Conservation (phyloP, 2,888 invertebrate species). For the Dinocampus coccinellae region DNA sequence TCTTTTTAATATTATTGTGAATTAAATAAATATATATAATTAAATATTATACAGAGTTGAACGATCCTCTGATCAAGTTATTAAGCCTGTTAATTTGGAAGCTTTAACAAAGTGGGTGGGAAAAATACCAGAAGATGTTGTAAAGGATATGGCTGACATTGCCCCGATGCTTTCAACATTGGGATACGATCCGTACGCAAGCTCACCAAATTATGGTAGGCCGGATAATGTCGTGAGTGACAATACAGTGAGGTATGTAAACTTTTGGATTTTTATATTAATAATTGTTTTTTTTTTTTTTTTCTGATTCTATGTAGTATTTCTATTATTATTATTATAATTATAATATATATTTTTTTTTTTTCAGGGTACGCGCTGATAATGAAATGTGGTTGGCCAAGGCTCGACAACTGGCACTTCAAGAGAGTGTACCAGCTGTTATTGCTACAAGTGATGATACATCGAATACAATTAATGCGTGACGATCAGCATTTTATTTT, state of each 20-base stretch:
- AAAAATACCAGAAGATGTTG: slow-evolving; percentile 90
- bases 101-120: slow-evolving; percentile 95
- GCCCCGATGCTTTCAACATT: slow-evolving; percentile 94
- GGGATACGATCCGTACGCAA: slow-evolving; percentile 96
- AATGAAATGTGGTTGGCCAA: slow-evolving; percentile 63
- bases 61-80: slow-evolving; percentile 97
- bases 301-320: neutral
- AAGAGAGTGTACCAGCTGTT: slow-evolving; percentile 15
- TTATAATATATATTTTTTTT: neutral
- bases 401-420: slow-evolving; percentile 57
- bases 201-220: slow-evolving; percentile 94
- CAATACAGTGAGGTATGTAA: slow-evolving; percentile 71
- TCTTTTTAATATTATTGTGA: neutral
- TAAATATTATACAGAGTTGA: slow-evolving; percentile 94
- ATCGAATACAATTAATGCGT: slow-evolving; percentile 21
- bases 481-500: slow-evolving; percentile 13
- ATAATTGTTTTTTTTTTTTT: too few relatives aligned
- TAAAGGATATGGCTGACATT: slow-evolving; percentile 90
- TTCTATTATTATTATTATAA: slow-evolving; percentile 2
- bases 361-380: slow-evolving; percentile 62
- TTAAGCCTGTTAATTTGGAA: slow-evolving; percentile 97
- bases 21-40: slow-evolving; percentile 15
- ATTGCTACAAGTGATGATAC: slow-evolving; percentile 5
- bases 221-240: slow-evolving; percentile 83
- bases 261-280: neutral